Base-by-base conservation (phyloP, 1,140 invertebrate genomes). In the Ceratitis capitata region DNA sequence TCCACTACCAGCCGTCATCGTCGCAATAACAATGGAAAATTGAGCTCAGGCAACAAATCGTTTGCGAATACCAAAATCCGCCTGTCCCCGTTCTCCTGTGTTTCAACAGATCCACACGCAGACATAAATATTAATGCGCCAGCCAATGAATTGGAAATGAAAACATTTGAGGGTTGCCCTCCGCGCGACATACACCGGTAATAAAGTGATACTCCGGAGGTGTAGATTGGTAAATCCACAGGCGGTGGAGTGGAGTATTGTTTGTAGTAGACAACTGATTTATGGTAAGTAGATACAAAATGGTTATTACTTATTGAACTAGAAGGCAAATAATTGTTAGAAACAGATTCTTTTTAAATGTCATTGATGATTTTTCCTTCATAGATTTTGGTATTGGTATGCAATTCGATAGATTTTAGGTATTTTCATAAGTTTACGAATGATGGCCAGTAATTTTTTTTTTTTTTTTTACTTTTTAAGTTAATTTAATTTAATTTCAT, bases 61-160 rank as follows among this genome's bases (percentile, higher is more conserved):
- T 85, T 85, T 85, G 85, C 87, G 87, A 88, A 89, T 90, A 90
- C 69, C 69, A 45, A n/a, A 45, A 45, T 64, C n/a, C 69, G 69
- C 69, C 23, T 78, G n/a, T 45, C 19, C 35, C 45, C 45, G 45
- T 23, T 56, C n/a, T 19, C 51, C 39, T 12, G n/a, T 4, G 39
- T 39, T 78, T 19, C 89, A 88, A 85, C 88, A 90, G 88, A 89
- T 90, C 88, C 85, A 89, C n/a, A n/a, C n/a, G n/a, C n/a, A n/a
- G n/a, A n/a, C 90, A 90, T 86, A 88, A 90, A 90, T 89, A 88
- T 88, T 88, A 89, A 89, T 89, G 88, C 87, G 87, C 87, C 82
- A 87, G 84, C 85, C 89, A 89, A 89, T 89, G 89, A 88, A 86
- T 88, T 85, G 89, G 89, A 90, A 89, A 84, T 84, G 83, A 84